Conservation (phyloP, 2,888 invertebrate genomes). For the Argyra leucocephala region DNA sequence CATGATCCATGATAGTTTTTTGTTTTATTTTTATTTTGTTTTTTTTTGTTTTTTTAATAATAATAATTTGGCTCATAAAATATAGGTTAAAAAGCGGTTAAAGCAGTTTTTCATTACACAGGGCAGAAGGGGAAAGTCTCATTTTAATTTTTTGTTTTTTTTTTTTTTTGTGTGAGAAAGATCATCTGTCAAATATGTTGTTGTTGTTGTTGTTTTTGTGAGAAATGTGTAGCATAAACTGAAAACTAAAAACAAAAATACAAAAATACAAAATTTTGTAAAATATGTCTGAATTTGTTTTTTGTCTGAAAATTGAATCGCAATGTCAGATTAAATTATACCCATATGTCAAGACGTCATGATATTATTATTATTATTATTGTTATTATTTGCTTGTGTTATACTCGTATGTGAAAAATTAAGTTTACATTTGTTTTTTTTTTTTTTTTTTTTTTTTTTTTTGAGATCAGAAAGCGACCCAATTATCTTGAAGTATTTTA, state of each 20-base stretch:
- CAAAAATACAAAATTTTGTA: neutral
- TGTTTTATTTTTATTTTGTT: neutral
- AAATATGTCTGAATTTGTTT: neutral
- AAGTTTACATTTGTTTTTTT: neutral
- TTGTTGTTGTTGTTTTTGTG: no score
- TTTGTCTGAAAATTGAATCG: neutral
- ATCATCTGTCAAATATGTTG: conserved; percentile 1
- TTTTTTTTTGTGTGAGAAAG: neutral
- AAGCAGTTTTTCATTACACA: neutral
- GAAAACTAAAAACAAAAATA: neutral
- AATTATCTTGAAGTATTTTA: neutral
- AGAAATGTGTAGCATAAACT: neutral
- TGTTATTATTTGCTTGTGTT: no score
- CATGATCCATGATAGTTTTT: neutral
- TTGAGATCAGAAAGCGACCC: neutral
- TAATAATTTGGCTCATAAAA: neutral
- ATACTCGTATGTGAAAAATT: neutral
- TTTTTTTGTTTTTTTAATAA: neutral
- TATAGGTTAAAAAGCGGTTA: conserved; percentile 4
- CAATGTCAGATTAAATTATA: conserved; percentile 6
- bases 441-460: neutral
- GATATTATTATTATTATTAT: neutral
- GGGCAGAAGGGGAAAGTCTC: neutral
- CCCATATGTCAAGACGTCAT: conserved; percentile 1
- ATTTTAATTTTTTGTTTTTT: neutral